phyloP scores from a whole-genome alignment of 1,140 invertebrate species.

The Drosophila serrata region DNA sequence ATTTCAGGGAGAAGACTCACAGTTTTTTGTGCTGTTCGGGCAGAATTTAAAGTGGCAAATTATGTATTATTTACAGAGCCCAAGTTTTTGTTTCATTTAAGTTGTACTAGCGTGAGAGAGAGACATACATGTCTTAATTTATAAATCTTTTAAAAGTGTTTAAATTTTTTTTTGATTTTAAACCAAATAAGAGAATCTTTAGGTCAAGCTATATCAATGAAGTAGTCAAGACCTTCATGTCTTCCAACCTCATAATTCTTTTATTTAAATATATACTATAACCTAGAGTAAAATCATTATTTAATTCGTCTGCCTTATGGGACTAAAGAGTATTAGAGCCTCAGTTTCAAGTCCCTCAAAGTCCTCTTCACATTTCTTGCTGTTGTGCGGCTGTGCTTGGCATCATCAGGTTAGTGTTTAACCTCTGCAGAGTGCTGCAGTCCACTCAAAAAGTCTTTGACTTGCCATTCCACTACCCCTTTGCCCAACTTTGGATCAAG shows the following conservation, averaged over 20 bases:
- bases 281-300: no score
- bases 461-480: slow-evolving; percentile 45
- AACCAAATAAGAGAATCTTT: background rate
- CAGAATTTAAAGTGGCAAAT: slow-evolving; percentile 4
- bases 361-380: slow-evolving; percentile 32
- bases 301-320: background rate
- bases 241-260: no score
- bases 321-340: slow-evolving; percentile 13
- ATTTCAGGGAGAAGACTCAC: background rate
- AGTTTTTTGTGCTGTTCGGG: background rate
- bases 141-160: background rate
- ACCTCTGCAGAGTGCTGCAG: slow-evolving; percentile 76
- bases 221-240: no score
- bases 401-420: slow-evolving; percentile 75
- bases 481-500: slow-evolving; percentile 35
- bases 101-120: background rate
- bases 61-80: background rate
- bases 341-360: background rate
- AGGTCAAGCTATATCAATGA: background rate
- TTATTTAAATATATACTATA: no score
- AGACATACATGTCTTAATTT: background rate
- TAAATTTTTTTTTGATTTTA: background rate
- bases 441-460: slow-evolving; percentile 81
- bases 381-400: slow-evolving; percentile 55
- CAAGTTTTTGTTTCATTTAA: background rate